Conservation (phyloP, 2,797 vertebrate genomes). For the Loris lydekkerianus region DNA sequence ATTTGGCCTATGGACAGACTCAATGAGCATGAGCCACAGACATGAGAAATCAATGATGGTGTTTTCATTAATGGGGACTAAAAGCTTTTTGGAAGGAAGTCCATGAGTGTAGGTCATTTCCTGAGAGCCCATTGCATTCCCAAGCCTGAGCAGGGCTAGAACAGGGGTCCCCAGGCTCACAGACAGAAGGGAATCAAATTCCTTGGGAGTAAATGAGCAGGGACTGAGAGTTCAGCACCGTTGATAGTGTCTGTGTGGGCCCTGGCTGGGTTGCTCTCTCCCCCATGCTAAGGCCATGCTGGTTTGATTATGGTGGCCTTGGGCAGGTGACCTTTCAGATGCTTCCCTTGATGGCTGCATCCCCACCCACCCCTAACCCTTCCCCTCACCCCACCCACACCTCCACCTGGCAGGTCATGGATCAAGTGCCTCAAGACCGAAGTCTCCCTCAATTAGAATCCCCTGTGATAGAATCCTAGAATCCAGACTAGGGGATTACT, state of each 20-base stretch:
- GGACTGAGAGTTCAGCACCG: neutral
- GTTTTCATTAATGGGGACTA: constrained; percentile 58
- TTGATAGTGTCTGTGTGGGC: neutral
- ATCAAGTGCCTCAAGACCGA: neutral
- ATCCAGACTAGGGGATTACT: neutral
- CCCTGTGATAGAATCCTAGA: neutral
- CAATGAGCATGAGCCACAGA: neutral
- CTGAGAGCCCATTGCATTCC: neutral
- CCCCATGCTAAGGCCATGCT: neutral
- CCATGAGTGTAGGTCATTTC: neutral
- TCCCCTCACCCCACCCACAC: too few relatives aligned
- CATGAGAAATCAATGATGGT: neutral
- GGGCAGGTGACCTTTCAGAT: neutral
- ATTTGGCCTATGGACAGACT: neutral
- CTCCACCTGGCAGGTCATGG: neutral
- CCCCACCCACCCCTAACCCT: neutral
- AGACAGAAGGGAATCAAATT: neutral
- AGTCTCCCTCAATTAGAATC: neutral
- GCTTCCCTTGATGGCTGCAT: neutral
- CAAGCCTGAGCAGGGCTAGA: neutral
- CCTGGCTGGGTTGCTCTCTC: rapidly evolving
- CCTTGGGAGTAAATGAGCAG: neutral
- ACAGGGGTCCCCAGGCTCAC: too few relatives aligned
- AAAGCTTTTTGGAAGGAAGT: constrained; percentile 28
- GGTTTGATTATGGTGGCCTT: neutral